Evolutionary conservation across 2,888 invertebrate species (phyloP), one percentile per base, ranked within the genome.

Genomic region (Cyclophora albipunctata): DNA sequence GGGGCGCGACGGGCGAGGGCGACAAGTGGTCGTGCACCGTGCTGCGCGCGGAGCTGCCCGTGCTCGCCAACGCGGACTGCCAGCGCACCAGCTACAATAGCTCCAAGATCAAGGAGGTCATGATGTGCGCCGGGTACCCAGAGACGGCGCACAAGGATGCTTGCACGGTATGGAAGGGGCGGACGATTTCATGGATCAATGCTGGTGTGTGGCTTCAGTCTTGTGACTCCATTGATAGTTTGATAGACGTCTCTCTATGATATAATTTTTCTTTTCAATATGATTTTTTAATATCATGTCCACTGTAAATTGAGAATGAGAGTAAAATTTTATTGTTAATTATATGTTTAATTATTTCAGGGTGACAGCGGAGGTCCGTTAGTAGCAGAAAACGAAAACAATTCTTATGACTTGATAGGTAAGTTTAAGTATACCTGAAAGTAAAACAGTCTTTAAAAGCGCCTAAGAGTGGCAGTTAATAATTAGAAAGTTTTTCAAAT

Each of bases 101-200:
- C 4, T 91, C 93, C 49, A 95, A 95, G 92, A 96, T 96, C 58
- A 94, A 94, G 7, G 94, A 95, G 57, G 95, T 95, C 66, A 96
- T 96, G 96, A 81, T 96, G 86, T 96, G 96, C 68, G 96, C 95
- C 7, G 96, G 95, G 0, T 95, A 92, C 73, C 91, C 92, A 0
- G 91, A 91, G 44, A 89, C 87, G 1, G 96, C 95, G 4, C 90
- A 92, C 71, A 94, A 91, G 64, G 96, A 96, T 71, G 94, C 95
- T 7, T 96, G 95, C 68, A 95, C 95, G 84, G 95, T 95, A 49
- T 7, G 40, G 37, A 5, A 20, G 20, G 20, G 20, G 20, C 20
- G 20, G 20, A 20, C 20, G 20, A 20, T 20, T 20, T 20, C 20
- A 20, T 20, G 20, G 20, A 20, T 20, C 20, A 20, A 20, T 20